Evolutionary conservation across 2,797 vertebrate species (phyloP).

Genomic region (Valencia hispanica): DNA sequence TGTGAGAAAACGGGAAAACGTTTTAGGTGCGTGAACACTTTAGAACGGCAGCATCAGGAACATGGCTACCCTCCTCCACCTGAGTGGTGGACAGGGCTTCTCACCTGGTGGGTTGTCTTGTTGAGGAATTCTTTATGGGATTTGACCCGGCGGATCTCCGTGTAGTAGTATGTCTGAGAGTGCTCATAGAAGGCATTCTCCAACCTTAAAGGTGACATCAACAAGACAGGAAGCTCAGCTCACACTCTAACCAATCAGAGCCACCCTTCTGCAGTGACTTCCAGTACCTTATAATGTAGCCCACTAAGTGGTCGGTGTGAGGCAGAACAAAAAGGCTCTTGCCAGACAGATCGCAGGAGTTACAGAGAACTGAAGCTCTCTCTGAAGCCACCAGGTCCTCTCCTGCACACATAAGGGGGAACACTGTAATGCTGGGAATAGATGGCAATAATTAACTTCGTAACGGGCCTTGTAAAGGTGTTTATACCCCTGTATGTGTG

Average conservation of each 20-base stretch:
- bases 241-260: not conserved
- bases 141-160: constrained; percentile 95
- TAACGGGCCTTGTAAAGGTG: not conserved
- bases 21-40: too few relatives aligned
- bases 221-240: not conserved
- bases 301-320: constrained; percentile 97
- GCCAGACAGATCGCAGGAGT: constrained; percentile 93
- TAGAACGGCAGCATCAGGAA: too few relatives aligned
- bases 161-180: constrained; percentile 97
- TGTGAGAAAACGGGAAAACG: not conserved
- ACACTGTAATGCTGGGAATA: not conserved
- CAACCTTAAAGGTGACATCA: constrained; percentile 79
- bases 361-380: constrained; percentile 91
- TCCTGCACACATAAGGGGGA: constrained; percentile 75
- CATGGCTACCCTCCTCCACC: too few relatives aligned
- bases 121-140: constrained; percentile 99
- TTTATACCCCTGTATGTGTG: too few relatives aligned
- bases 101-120: constrained; percentile 98
- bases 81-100: not conserved
- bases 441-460: not conserved
- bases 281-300: constrained; percentile 95
- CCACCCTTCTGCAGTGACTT: not conserved
- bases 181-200: constrained; percentile 99
- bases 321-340: constrained; percentile 97
- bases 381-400: constrained; percentile 97